Conservation (phyloP, 1,140 invertebrate species). For the Mactra quadrangularis region DNA sequence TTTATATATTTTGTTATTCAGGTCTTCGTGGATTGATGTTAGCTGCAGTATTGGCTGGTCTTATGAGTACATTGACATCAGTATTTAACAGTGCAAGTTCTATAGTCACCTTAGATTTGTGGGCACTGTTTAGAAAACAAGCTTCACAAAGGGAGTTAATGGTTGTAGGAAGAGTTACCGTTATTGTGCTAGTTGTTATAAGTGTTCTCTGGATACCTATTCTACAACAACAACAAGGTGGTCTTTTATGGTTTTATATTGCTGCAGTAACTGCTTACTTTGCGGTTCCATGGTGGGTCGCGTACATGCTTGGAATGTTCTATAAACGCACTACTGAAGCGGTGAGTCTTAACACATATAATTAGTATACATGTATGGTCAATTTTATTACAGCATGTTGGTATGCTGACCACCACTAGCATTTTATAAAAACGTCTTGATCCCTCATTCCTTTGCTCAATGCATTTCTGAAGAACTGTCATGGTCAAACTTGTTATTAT, state of each 20-base stretch:
- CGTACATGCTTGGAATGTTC: constrained; percentile 85
- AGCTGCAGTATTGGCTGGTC: constrained; percentile 84
- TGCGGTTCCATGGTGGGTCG: constrained; percentile 84
- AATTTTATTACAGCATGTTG: too few relatives aligned
- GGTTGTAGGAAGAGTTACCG: constrained; percentile 84
- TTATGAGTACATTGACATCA: constrained; percentile 85
- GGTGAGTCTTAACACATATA: too few relatives aligned
- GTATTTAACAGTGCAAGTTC: constrained; percentile 85
- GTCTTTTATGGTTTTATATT: constrained; percentile 85
- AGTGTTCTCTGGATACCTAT: constrained; percentile 86
- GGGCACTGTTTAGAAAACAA: constrained; percentile 80
- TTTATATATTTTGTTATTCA: too few relatives aligned
- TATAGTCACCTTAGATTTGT: constrained; percentile 85
- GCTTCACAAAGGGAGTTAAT: constrained; percentile 83
- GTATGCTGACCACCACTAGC: too few relatives aligned
- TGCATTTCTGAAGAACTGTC: too few relatives aligned
- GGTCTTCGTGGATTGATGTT: constrained; percentile 84
- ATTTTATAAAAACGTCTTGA: too few relatives aligned
- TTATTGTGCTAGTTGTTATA: constrained; percentile 84
- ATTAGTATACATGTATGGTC: too few relatives aligned
- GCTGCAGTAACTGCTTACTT: constrained; percentile 85
- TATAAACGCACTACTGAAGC: constrained; percentile 84
- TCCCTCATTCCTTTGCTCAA: too few relatives aligned
- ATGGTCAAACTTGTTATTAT: too few relatives aligned
- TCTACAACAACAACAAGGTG: constrained; percentile 83